phyloP scores from a whole-genome alignment of 2,113 vertebrate genomes.

The Calyptomena viridis region DNA sequence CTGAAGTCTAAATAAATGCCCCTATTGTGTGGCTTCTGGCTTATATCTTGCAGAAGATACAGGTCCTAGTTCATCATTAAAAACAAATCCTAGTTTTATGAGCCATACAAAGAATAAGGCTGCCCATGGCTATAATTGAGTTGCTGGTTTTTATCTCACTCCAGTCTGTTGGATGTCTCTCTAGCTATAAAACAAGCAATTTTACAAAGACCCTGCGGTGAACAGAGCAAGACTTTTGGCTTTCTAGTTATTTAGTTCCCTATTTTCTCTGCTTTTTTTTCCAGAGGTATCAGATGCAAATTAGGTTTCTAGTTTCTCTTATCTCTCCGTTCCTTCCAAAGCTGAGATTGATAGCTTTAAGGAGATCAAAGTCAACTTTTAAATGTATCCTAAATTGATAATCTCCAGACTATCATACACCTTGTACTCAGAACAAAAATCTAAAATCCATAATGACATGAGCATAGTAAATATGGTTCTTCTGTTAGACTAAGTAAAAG shows the following conservation, averaged over 20 bases:
- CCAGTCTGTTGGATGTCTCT: constrained; percentile 51
- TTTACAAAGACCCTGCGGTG: constrained; percentile 58
- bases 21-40: constrained; percentile 24
- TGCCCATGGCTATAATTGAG: constrained; percentile 61
- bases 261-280: constrained; percentile 31
- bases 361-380: constrained; percentile 70
- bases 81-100: constrained; percentile 57
- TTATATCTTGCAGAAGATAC: constrained; percentile 28
- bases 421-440: constrained; percentile 65
- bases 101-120: constrained; percentile 51
- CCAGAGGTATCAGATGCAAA: constrained; percentile 66
- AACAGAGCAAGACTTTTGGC: constrained; percentile 40
- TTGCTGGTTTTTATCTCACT: constrained; percentile 60
- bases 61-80: constrained; percentile 62
- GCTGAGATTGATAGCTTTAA: constrained; percentile 66
- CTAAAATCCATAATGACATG: constrained; percentile 67
- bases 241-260: constrained; percentile 58
- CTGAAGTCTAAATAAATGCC: constrained; percentile 47
- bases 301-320: constrained; percentile 63
- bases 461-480: constrained; percentile 63
- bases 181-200: constrained; percentile 63
- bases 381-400: constrained; percentile 71
- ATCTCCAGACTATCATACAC: constrained; percentile 67
- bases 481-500: constrained; percentile 68
- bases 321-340: constrained; percentile 68